Percentiles rank a stretch among this genome's conserved stretches.
phyloP scores from a whole-genome alignment of 2,888 invertebrate species.

The Drosophila phalerata region DNA sequence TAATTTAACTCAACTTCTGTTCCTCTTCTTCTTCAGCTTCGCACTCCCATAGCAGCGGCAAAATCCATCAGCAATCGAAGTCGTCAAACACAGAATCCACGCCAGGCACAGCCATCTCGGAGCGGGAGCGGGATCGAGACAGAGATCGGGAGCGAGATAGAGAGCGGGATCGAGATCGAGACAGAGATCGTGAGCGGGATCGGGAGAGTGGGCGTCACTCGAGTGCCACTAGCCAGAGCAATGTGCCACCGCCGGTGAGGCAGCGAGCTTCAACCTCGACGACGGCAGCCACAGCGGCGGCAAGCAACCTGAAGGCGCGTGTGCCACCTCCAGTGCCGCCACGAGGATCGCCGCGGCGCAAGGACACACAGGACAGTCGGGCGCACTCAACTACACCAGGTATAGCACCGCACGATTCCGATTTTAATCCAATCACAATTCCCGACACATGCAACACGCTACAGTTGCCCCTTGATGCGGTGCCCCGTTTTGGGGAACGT shows the following conservation, averaged over 20 bases:
- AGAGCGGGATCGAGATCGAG: slow-evolving; percentile 30
- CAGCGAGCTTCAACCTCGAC: slow-evolving; percentile 87
- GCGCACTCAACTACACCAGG: slow-evolving; percentile 77
- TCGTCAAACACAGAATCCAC: slow-evolving; percentile 51
- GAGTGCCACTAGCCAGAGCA: slow-evolving; percentile 30
- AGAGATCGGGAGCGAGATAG: slow-evolving; percentile 49
- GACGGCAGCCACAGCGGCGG: slow-evolving; percentile 16
- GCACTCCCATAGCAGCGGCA: slow-evolving; percentile 73
- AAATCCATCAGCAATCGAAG: slow-evolving; percentile 70
- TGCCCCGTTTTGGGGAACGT: slow-evolving; percentile 84
- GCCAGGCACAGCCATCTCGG: slow-evolving; percentile 69
- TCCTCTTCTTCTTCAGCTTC: slow-evolving; percentile 53
- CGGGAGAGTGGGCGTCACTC: slow-evolving; percentile 52
- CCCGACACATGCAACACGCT: slow-evolving; percentile 47
- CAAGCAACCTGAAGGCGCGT: slow-evolving; percentile 88
- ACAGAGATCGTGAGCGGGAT: slow-evolving; percentile 33
- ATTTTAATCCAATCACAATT: slow-evolving; percentile 36
- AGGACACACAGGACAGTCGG: slow-evolving; percentile 65
- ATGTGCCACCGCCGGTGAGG: slow-evolving; percentile 73
- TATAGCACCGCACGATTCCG: slow-evolving; percentile 55
- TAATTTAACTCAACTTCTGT: not conserved
- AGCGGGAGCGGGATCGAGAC: slow-evolving; percentile 40
- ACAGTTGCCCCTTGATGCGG: slow-evolving; percentile 62
- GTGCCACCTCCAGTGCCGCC: slow-evolving; percentile 96
- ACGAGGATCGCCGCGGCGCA: slow-evolving; percentile 90